Evolutionary conservation across 2,113 vertebrate species (phyloP).

Genomic region (Columba janthina): DNA sequence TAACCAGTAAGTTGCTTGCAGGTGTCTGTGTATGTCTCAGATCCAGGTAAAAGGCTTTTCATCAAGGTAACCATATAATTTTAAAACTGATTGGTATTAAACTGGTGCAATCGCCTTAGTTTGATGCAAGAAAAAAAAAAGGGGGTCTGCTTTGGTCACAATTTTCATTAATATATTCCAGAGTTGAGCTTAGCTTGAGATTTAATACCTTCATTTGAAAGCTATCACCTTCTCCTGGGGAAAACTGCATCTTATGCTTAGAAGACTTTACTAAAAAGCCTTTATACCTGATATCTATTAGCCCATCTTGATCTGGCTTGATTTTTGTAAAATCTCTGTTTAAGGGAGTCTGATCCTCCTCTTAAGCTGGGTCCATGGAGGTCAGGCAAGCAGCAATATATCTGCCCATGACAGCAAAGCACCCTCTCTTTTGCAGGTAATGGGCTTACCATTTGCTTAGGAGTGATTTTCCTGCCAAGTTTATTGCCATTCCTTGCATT

Average conservation of each 20-base stretch:
- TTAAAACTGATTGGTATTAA: background rate
- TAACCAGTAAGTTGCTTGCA: background rate
- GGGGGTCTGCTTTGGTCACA: background rate
- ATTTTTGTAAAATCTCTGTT: background rate
- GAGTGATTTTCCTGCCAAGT: slow-evolving; percentile 35
- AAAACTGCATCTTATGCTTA: background rate
- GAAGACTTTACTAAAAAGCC: background rate
- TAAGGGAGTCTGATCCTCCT: background rate
- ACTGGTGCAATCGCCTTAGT: background rate
- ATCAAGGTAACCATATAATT: background rate
- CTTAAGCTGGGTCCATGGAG: background rate
- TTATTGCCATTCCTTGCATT: slow-evolving; percentile 52
- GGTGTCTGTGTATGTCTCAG: background rate
- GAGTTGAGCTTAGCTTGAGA: background rate
- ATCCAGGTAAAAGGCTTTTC: background rate
- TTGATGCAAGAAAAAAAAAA: no score
- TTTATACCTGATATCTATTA: background rate
- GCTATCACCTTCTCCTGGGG: background rate
- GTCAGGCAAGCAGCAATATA: background rate
- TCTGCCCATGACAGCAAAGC: background rate
- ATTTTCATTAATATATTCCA: background rate
- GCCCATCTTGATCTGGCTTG: background rate
- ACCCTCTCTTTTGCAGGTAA: background rate
- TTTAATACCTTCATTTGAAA: background rate
- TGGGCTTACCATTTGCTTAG: background rate